Base-by-base conservation (phyloP, 1,140 invertebrate genomes). In the Drosophila navojoa region DNA sequence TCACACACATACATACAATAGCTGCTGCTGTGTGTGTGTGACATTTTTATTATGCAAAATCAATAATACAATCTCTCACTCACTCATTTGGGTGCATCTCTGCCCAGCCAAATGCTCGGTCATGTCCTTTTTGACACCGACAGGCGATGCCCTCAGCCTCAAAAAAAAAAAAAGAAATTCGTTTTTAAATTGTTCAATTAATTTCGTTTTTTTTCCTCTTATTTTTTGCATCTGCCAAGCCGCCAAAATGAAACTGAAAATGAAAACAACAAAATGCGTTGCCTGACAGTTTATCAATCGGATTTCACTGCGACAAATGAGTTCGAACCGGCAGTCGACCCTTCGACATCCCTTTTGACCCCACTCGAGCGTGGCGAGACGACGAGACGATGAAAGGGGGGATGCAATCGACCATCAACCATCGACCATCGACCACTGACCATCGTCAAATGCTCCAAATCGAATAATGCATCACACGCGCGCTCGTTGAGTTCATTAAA, bases 11-110 rank as follows among this genome's bases (percentile, higher is more conserved):
- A 42, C 5, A 50, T 19, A 53, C 58, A 1, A 6, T 57, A 1
- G 38, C 16, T 42, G 59, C 47, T 5, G 35, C 35, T 38, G 40
- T 85, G 84, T 78, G 84, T 78, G 69, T 91, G 90, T 90, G 90
- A 84, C 90, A 84, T 91, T 91, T 91, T 91, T 91, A 91, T 84
- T 91, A 91, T 91, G 81, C 81, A 91, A 91, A 91, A 91, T 91
- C 90, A 91, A 91, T 91, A 91, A 91, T 90, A 91, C 85, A 86
- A 91, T 81, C 90, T 84, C 86, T 82, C 85, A 80, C 79, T 87
- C 76, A 77, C 52, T 60, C 68, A 70, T 22, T 38, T 68, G 47
- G 32, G 50, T 15, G 49, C 42, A 35, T 15, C 42, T 45, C 7
- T 16, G 57, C 19, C 40, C 52, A 66, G 66, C 76, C 72, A 80